Evolutionary conservation across 2,888 invertebrate genomes (phyloP).

Genomic region (Sepiola atlantica): DNA sequence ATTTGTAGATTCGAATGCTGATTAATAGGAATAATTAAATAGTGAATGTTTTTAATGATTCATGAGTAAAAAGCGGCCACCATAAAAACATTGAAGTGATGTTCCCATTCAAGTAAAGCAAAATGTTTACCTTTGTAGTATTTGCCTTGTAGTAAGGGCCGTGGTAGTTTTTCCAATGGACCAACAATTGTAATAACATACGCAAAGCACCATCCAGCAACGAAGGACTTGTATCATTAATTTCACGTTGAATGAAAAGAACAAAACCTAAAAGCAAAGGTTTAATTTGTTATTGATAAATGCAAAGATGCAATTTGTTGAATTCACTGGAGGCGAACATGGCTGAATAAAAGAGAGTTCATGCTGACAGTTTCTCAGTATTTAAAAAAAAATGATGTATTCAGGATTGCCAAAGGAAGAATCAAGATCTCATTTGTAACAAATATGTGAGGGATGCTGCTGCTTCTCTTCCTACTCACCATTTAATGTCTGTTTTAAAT

Average conservation of each 20-base stretch:
- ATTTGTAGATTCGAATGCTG: not conserved
- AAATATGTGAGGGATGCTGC: too few relatives aligned
- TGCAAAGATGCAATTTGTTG: not conserved
- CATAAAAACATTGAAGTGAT: not conserved
- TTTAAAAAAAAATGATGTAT: too few relatives aligned
- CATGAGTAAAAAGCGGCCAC: not conserved
- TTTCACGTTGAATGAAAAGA: conserved; percentile 94
- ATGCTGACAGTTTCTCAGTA: too few relatives aligned
- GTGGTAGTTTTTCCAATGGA: conserved; percentile 79
- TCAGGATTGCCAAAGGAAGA: too few relatives aligned
- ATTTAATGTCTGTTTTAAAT: too few relatives aligned
- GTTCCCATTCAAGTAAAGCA: not conserved
- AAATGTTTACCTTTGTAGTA: not conserved
- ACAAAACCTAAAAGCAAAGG: conserved; percentile 83
- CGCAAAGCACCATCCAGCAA: conserved; percentile 94
- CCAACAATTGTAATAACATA: conserved; percentile 91
- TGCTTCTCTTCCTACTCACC: too few relatives aligned
- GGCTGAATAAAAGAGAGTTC: too few relatives aligned
- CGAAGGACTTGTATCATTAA: conserved; percentile 90
- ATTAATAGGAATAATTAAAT: not conserved
- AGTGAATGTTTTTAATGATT: not conserved
- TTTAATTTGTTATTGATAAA: not conserved
- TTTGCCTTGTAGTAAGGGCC: not conserved
- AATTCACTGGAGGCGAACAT: not conserved
- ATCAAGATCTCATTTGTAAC: too few relatives aligned